phyloP scores from a whole-genome alignment of 2,888 invertebrate species.

The Spisula solida region DNA sequence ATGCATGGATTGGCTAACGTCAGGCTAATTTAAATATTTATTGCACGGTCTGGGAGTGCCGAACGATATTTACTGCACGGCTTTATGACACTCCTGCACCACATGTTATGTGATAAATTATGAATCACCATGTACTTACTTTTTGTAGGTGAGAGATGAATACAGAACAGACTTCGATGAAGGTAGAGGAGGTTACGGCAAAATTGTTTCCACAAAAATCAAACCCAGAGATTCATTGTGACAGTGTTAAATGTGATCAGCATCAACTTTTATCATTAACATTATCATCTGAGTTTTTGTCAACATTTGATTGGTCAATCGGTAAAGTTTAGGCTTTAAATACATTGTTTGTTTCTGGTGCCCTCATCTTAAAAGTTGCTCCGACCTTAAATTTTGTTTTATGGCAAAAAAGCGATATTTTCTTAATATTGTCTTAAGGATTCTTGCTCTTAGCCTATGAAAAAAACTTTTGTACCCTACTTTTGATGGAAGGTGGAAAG shows the following conservation, averaged over 20 bases:
- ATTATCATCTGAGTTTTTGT: neutral
- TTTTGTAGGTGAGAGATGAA: slow-evolving; percentile 96
- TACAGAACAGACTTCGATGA: slow-evolving; percentile 98
- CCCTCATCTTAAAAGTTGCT: neutral
- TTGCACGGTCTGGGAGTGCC: no score
- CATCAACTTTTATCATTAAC: neutral
- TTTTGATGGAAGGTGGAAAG: no score
- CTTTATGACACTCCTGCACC: no score
- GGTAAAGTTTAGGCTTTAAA: neutral
- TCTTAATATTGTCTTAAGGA: no score
- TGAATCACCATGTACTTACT: neutral
- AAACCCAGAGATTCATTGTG: slow-evolving; percentile 45
- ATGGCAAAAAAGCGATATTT: neutral
- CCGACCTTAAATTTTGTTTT: neutral
- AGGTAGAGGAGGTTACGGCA: slow-evolving; percentile 98
- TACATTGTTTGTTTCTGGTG: neutral
- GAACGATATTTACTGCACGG: no score
- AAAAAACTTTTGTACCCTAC: no score
- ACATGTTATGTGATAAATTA: no score
- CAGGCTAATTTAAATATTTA: no score
- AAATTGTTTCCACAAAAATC: slow-evolving; percentile 90
- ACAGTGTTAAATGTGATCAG: neutral
- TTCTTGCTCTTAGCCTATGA: no score
- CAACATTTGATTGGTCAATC: neutral
- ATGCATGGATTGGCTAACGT: no score